Conservation (phyloP, 2,888 invertebrate species). For the Crioceris asparagi region DNA sequence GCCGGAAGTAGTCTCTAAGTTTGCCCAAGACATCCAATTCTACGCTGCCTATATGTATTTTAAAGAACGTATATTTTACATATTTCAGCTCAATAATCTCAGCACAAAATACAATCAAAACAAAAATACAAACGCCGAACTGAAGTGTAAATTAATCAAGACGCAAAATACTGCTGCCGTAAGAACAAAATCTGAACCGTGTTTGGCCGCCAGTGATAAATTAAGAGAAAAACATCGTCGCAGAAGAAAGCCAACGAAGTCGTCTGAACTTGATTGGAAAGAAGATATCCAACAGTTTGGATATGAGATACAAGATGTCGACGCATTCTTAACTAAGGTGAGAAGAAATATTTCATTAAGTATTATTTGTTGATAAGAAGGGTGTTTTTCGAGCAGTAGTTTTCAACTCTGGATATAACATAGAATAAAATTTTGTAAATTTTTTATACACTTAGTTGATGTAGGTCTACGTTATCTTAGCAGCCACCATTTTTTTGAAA, state of each 20-base stretch:
- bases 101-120: slow-evolving; percentile 21
- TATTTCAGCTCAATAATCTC: slow-evolving; percentile 14
- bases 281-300: slow-evolving; percentile 46
- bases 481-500: too few species aligned
- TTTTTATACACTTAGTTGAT: too few species aligned
- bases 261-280: slow-evolving; percentile 26
- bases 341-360: slow-evolving; percentile 19
- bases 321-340: slow-evolving; percentile 67
- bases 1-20: too few species aligned
- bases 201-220: slow-evolving; percentile 40
- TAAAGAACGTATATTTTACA: too few species aligned
- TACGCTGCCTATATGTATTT: too few species aligned
- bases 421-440: too few species aligned
- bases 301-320: slow-evolving; percentile 70
- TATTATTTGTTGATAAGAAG: too few species aligned
- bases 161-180: slow-evolving; percentile 24
- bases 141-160: slow-evolving; percentile 13
- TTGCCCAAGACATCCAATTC: too few species aligned
- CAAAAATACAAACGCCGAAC: slow-evolving; percentile 20
- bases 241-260: slow-evolving; percentile 18
- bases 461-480: too few species aligned
- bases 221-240: slow-evolving; percentile 41
- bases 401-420: too few species aligned
- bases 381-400: too few species aligned
- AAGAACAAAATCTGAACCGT: slow-evolving; percentile 44